Evolutionary conservation across 2,888 invertebrate genomes (phyloP).

Genomic region (Tenthredo mesomela): DNA sequence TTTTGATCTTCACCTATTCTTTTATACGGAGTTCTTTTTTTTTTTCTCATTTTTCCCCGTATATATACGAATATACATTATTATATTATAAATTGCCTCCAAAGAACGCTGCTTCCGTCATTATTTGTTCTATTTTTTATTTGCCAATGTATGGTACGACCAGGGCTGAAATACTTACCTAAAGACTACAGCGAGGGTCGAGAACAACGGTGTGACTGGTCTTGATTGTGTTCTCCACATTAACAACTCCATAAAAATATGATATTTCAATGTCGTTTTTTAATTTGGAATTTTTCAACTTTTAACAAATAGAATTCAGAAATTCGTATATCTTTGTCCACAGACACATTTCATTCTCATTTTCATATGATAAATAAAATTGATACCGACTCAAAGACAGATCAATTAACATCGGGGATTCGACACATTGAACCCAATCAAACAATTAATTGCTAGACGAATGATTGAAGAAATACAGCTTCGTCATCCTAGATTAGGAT

Average conservation of each 20-base stretch:
- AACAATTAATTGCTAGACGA: not conserved
- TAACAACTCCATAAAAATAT: not conserved
- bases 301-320: not conserved
- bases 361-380: not conserved
- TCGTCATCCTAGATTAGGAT: constrained; percentile 9
- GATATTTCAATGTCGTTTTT: not conserved
- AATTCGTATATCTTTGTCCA: not conserved
- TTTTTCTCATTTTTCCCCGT: not conserved
- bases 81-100: not conserved
- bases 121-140: not conserved
- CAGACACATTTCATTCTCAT: not conserved
- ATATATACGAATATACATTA: not conserved
- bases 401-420: constrained; percentile 28
- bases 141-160: not conserved
- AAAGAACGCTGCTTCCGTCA: not conserved
- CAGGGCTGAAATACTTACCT: not conserved
- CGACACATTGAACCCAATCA: not conserved
- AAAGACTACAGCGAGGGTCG: not conserved
- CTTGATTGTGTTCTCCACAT: not conserved
- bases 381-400: not conserved
- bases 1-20: not conserved
- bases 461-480: not conserved
- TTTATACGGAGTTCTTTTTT: not conserved
- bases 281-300: not conserved
- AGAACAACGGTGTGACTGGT: not conserved